phyloP scores from a whole-genome alignment of 2,113 vertebrate genomes.

The Callionymus lyra region DNA sequence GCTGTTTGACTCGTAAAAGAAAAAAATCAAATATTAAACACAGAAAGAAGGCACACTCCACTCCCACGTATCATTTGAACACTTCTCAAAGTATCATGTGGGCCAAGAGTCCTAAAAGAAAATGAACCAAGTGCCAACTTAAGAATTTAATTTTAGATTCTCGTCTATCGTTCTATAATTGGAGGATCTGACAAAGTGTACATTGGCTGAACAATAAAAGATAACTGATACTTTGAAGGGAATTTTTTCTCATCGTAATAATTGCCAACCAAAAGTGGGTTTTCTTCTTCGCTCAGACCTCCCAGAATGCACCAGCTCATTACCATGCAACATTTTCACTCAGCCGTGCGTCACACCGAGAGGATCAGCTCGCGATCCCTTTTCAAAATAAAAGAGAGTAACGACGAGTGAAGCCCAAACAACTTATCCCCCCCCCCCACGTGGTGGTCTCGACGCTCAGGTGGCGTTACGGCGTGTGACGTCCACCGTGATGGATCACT shows the following conservation, averaged over 20 bases:
- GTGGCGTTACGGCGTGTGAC: constrained; percentile 47
- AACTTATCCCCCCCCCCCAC: too few relatives aligned
- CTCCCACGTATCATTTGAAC: constrained; percentile 1
- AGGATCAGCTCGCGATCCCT: too few relatives aligned
- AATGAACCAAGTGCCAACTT: neutral
- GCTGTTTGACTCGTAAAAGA: constrained; percentile 55
- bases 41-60: constrained; percentile 28
- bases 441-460: constrained; percentile 20
- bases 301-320: constrained; percentile 22
- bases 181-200: constrained; percentile 26
- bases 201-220: constrained; percentile 18
- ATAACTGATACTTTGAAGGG: constrained; percentile 31
- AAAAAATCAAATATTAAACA: constrained; percentile 31
- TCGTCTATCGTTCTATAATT: constrained; percentile 25
- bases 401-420: too few relatives aligned
- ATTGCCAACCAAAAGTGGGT: constrained; percentile 30
- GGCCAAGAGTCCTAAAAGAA: too few relatives aligned
- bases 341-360: constrained; percentile 7
- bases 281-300: constrained; percentile 32
- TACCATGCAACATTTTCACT: constrained; percentile 10
- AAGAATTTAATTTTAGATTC: constrained; percentile 18
- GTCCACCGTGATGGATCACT: constrained; percentile 42
- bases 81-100: too few relatives aligned
- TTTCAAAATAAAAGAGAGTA: too few relatives aligned
- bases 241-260: neutral